A percentile compares a stretch with the other conserved stretches of the same genome.
phyloP scores from a whole-genome alignment of 2,888 invertebrate species.

The Caenorhabditis panamensis region DNA sequence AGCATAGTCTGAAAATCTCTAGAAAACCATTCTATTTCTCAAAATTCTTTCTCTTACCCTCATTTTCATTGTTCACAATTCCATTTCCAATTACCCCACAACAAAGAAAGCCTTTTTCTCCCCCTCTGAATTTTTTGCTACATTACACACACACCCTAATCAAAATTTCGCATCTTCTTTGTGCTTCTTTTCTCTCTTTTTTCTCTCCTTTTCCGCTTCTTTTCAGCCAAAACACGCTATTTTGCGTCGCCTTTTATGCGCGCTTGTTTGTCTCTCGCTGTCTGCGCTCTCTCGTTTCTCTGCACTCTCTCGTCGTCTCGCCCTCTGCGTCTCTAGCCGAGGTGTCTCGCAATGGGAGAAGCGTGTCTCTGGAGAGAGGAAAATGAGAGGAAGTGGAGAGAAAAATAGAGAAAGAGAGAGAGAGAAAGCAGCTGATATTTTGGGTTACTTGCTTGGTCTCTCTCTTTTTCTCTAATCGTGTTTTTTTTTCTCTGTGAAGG shows the following conservation, averaged over 20 bases:
- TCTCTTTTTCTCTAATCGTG: conserved; percentile 15
- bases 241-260: conserved; percentile 20
- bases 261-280: conserved; percentile 15
- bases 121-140: conserved; percentile 22
- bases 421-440: conserved; percentile 39
- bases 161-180: conserved; percentile 48
- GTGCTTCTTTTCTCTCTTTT: conserved; percentile 14
- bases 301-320: conserved; percentile 23
- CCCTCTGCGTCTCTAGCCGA: conserved; percentile 63
- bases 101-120: conserved; percentile 10
- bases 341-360: conserved; percentile 19
- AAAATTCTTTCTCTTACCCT: no score
- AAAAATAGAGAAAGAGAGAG: conserved; percentile 1
- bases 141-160: conserved; percentile 52
- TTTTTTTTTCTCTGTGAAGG: conserved; percentile 14
- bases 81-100: background rate
- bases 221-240: conserved; percentile 42
- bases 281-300: conserved; percentile 16
- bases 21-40: no score
- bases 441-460: no score
- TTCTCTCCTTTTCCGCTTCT: conserved; percentile 30
- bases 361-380: conserved; percentile 21
- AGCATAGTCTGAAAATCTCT: no score
- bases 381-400: conserved; percentile 18
- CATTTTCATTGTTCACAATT: no score